phyloP scores from a whole-genome alignment of 2,797 vertebrate genomes.

The Brachymystax lenok region DNA sequence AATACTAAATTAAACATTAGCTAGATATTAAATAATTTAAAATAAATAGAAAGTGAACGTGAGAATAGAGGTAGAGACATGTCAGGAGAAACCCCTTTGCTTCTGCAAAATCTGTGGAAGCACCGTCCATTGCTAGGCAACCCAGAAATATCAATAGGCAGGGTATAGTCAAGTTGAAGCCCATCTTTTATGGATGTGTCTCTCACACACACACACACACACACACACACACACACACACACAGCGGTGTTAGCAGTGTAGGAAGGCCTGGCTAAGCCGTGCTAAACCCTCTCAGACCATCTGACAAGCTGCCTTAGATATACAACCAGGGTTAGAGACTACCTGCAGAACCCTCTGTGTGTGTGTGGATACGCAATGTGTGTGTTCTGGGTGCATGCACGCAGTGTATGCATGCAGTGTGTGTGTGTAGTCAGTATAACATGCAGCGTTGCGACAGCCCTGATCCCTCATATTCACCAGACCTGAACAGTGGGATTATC shows the following conservation, averaged over 20 bases:
- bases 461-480: constrained; percentile 63
- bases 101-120: constrained; percentile 46
- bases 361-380: background rate
- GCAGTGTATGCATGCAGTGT: background rate
- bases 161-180: constrained; percentile 50
- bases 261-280: constrained; percentile 38
- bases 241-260: background rate
- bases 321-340: constrained; percentile 47
- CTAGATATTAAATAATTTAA: background rate
- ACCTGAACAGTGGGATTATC: constrained; percentile 62
- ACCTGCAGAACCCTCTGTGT: constrained; percentile 38
- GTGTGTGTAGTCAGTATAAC: constrained; percentile 39
- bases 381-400: background rate
- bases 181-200: constrained; percentile 70
- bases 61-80: constrained; percentile 34
- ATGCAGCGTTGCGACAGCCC: constrained; percentile 54
- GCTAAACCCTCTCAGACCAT: constrained; percentile 65
- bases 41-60: background rate
- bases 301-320: constrained; percentile 66
- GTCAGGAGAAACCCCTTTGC: constrained; percentile 53
- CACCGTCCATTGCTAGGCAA: constrained; percentile 62
- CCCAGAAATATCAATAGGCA: constrained; percentile 46
- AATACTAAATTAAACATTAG: background rate
- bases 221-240: constrained; percentile 21
- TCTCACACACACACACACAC: constrained; percentile 9